Evolutionary conservation across 2,113 vertebrate species (phyloP), one percentile per base, ranked within the genome.

Genomic region (Phoenicopterus ruber): DNA sequence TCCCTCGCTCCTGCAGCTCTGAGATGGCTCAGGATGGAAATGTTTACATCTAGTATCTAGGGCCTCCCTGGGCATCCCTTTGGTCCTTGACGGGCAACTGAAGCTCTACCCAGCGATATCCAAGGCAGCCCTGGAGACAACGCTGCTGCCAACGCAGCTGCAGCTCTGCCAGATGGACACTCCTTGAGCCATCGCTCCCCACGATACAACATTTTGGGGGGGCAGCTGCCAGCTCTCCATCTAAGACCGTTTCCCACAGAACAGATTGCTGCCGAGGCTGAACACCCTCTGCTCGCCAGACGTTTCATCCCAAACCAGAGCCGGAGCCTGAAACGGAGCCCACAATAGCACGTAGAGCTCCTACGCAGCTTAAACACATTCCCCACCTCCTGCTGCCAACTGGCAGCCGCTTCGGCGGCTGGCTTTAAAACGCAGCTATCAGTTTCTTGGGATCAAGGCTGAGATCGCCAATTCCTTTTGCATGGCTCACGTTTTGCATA

Each of bases 201-300:
- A 17, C 31, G 34, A 2, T 2, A 9, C 42, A 29, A 10, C 0
- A 1, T 3, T 3, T 66, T 4, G 3, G 17, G 44, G 62, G 4
- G 13, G 44, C 16, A 10, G 55, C 44, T 3, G 1, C 69, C 71
- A 46, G 54, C 49, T 84, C 86, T 29, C 40, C 65, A 71, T 14
- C 71, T 28, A 19, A 46, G 16, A 20, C 5, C 44, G 6, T 32
- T 40, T n/a, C 42, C 52, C 14, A 2, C 47, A 2, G 47, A 50
- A 7, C 21, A 54, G 58, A 46, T 4, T 5, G 19, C 17, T 62
- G 59, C n/a, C 0, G 7, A 55, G 40, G 65, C 49, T 6, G 44
- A 58, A 49, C 25, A 13, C 13, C 40, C 38, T 78, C 73, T 36
- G 69, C 59, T 58, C 19, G 0, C 46, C 88, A n/a, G 17, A 36